phyloP scores from a whole-genome alignment of 1,140 invertebrate genomes.

The Brachionus asplanchnoidis region DNA sequence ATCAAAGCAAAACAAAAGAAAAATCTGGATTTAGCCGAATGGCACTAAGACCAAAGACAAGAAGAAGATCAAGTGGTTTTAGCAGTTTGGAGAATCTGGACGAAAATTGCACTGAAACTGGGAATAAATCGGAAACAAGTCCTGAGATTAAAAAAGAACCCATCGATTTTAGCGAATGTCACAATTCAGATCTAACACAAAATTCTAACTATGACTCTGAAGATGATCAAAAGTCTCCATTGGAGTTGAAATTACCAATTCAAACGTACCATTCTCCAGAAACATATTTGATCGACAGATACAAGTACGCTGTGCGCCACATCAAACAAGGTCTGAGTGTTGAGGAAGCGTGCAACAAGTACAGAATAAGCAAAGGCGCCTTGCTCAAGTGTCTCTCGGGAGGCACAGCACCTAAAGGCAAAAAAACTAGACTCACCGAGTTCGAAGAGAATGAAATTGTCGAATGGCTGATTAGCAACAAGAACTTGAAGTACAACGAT shows the following conservation, averaged over 20 bases:
- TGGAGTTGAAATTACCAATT: background rate
- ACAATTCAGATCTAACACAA: background rate
- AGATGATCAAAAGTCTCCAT: background rate
- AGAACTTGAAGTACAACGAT: conserved; percentile 41
- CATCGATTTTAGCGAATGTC: background rate
- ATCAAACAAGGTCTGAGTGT: conserved; percentile 39
- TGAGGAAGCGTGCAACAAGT: conserved; percentile 41
- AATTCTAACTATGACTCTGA: background rate
- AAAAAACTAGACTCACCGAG: conserved; percentile 29
- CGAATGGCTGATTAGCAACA: conserved; percentile 40
- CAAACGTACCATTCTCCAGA: background rate
- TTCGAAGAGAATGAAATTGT: conserved; percentile 37
- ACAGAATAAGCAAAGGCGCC: conserved; percentile 25
- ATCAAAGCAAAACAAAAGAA: background rate
- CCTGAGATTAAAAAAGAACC: background rate
- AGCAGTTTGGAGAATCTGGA: background rate
- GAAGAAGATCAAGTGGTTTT: background rate
- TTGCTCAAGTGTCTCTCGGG: conserved; percentile 15
- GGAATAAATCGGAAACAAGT: background rate
- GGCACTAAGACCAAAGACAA: background rate
- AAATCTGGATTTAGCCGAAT: background rate
- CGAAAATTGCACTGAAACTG: background rate
- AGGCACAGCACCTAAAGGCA: conserved; percentile 32
- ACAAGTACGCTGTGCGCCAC: conserved; percentile 38
- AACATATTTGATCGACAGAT: conserved; percentile 39